phyloP scores from a whole-genome alignment of 2,888 invertebrate genomes.

The Gasteruption jaculator region DNA sequence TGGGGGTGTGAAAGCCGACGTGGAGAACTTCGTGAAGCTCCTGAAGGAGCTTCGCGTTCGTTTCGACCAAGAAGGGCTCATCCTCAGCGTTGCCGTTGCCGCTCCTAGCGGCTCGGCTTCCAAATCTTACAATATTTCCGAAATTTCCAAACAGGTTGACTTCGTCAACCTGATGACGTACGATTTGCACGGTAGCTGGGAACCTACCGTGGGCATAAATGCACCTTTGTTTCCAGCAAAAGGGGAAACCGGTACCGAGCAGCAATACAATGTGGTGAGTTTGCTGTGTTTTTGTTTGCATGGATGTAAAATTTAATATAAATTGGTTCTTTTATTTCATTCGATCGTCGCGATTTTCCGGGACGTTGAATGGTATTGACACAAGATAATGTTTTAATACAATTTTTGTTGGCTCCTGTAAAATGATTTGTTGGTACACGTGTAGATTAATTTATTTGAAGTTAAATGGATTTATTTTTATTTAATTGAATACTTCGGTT shows the following conservation, averaged over 20 bases:
- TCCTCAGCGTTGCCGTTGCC: slow-evolving; percentile 51
- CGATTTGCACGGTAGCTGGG: slow-evolving; percentile 68
- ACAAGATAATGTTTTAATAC: no score
- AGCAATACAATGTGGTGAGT: slow-evolving; percentile 52
- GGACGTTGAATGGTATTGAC: no score
- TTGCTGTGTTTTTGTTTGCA: slow-evolving; percentile 50
- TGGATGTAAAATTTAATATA: no score
- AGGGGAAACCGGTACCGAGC: slow-evolving; percentile 32
- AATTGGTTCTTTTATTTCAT: no score
- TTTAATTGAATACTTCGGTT: no score
- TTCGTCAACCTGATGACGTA: slow-evolving; percentile 69
- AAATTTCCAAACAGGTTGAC: slow-evolving; percentile 60
- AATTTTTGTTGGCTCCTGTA: no score
- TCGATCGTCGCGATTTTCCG: no score
- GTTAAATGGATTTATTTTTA: no score
- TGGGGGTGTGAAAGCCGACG: slow-evolving; percentile 51
- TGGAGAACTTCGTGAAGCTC: slow-evolving; percentile 55
- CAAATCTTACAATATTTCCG: slow-evolving; percentile 59
- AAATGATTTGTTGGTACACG: no score
- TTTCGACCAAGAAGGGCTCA: slow-evolving; percentile 54
- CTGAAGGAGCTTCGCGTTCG: slow-evolving; percentile 57
- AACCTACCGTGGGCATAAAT: slow-evolving; percentile 62
- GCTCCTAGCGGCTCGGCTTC: slow-evolving; percentile 53
- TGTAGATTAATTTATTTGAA: no score
- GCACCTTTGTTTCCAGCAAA: slow-evolving; percentile 57